Evolutionary conservation across 2,888 invertebrate species (phyloP).

Genomic region (Dryomyza anilis): DNA sequence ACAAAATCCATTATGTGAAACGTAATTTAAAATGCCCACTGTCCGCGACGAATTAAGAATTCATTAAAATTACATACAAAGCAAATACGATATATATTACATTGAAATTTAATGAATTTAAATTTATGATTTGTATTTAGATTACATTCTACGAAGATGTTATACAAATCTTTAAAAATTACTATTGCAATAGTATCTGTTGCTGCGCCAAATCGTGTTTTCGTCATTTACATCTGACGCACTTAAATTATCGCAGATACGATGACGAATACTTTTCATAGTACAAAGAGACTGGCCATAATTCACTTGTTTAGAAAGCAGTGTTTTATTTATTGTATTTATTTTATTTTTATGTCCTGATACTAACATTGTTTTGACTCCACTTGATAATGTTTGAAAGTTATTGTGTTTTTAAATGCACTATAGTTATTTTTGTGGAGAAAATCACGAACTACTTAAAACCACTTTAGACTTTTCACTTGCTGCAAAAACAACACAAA

Average conservation of each 20-base stretch:
- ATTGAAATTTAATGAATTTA: too few species aligned
- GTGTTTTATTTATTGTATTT: too few species aligned
- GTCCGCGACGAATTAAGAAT: too few species aligned
- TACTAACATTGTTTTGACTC: constrained; percentile 6
- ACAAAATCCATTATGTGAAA: too few species aligned
- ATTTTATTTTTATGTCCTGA: neutral
- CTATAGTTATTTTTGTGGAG: too few species aligned
- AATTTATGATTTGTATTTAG: too few species aligned
- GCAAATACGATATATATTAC: too few species aligned
- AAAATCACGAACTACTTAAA: neutral
- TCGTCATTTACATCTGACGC: neutral
- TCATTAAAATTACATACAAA: too few species aligned
- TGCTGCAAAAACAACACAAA: neutral
- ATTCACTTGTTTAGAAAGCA: neutral
- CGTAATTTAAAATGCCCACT: too few species aligned
- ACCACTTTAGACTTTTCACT: neutral
- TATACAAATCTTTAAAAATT: too few species aligned
- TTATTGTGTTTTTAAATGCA: too few species aligned
- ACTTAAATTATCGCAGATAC: neutral
- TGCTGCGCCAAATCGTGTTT: neutral
- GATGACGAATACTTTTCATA: constrained; percentile 4
- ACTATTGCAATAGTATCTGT: neutral
- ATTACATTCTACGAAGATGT: too few species aligned
- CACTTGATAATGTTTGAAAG: neutral
- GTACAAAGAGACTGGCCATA: neutral